Evolutionary conservation across 2,113 vertebrate genomes (phyloP).

Genomic region (Hyla sarda): DNA sequence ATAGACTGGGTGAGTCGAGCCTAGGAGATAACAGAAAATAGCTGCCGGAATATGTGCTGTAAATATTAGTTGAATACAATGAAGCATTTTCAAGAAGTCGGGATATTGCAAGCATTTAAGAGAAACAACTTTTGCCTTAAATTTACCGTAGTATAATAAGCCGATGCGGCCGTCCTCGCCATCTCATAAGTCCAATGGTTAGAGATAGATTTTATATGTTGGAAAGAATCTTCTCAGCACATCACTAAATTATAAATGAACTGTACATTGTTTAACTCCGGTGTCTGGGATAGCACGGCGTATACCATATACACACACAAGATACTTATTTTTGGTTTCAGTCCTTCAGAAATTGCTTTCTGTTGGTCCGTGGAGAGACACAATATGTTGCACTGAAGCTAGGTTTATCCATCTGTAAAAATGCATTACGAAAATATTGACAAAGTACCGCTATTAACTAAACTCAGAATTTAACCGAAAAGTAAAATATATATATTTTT

Average conservation of each 20-base stretch:
- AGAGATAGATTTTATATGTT: conserved; percentile 65
- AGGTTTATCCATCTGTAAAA: conserved; percentile 44
- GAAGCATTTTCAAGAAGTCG: conserved; percentile 66
- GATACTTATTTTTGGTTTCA: conserved; percentile 41
- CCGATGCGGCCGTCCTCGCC: conserved; percentile 57
- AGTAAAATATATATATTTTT: neutral
- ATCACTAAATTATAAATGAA: conserved; percentile 65
- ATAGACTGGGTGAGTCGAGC: conserved; percentile 55
- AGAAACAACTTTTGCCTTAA: conserved; percentile 69
- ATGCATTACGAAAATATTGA: conserved; percentile 51
- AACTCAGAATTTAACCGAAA: conserved; percentile 38
- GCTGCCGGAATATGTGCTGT: conserved; percentile 61
- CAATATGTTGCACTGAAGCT: conserved; percentile 44
- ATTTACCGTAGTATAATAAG: conserved; percentile 66
- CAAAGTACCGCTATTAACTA: conserved; percentile 28
- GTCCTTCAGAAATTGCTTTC: conserved; percentile 44
- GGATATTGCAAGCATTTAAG: conserved; percentile 73
- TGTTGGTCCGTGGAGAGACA: conserved; percentile 46
- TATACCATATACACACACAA: conserved; percentile 28
- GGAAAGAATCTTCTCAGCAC: conserved; percentile 62
- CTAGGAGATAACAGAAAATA: conserved; percentile 67
- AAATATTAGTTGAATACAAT: conserved; percentile 65
- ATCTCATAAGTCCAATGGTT: conserved; percentile 66
- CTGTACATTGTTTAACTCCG: conserved; percentile 34
- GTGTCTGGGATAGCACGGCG: conserved; percentile 5